Percentiles rank a stretch among this genome's conserved stretches.
phyloP scores from a whole-genome alignment of 2,888 invertebrate genomes.

The Mythimna impura region DNA sequence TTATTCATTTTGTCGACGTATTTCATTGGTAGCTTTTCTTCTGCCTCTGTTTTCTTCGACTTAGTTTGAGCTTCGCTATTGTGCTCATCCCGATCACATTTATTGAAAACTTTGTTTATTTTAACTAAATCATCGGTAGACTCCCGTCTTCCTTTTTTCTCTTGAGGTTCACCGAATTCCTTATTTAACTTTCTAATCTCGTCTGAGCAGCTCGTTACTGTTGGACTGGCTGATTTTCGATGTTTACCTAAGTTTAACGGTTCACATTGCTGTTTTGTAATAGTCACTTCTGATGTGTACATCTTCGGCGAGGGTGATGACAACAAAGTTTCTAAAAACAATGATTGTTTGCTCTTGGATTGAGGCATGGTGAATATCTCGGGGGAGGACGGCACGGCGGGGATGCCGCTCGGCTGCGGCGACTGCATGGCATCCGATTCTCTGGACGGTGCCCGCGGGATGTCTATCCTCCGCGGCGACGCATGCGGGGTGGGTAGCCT shows the following conservation, averaged over 20 bases:
- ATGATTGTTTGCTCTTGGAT: slow-evolving; percentile 87
- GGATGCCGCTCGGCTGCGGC: slow-evolving; percentile 93
- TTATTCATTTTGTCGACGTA: slow-evolving; percentile 64
- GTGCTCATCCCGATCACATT: slow-evolving; percentile 75
- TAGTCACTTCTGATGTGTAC: slow-evolving; percentile 90
- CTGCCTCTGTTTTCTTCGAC: slow-evolving; percentile 68
- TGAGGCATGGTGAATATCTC: slow-evolving; percentile 91
- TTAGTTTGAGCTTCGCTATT: slow-evolving; percentile 65
- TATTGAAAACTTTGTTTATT: slow-evolving; percentile 83
- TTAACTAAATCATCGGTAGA: slow-evolving; percentile 81
- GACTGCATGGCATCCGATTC: slow-evolving; percentile 94
- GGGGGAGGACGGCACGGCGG: slow-evolving; percentile 93
- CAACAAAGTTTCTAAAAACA: slow-evolving; percentile 91
- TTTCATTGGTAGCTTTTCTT: slow-evolving; percentile 68
- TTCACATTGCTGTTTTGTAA: slow-evolving; percentile 91
- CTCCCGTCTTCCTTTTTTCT: slow-evolving; percentile 82
- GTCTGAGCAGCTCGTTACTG: slow-evolving; percentile 94
- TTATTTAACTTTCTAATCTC: slow-evolving; percentile 91
- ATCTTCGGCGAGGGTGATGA: slow-evolving; percentile 91
- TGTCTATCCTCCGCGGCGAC: slow-evolving; percentile 86
- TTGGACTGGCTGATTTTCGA: slow-evolving; percentile 93
- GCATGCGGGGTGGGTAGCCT: slow-evolving; percentile 83
- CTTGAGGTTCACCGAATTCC: slow-evolving; percentile 87
- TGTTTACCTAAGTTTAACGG: slow-evolving; percentile 93
- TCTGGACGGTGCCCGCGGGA: slow-evolving; percentile 91